Base-by-base conservation (phyloP, 2,888 invertebrate species). In the Quadriops clusia region DNA sequence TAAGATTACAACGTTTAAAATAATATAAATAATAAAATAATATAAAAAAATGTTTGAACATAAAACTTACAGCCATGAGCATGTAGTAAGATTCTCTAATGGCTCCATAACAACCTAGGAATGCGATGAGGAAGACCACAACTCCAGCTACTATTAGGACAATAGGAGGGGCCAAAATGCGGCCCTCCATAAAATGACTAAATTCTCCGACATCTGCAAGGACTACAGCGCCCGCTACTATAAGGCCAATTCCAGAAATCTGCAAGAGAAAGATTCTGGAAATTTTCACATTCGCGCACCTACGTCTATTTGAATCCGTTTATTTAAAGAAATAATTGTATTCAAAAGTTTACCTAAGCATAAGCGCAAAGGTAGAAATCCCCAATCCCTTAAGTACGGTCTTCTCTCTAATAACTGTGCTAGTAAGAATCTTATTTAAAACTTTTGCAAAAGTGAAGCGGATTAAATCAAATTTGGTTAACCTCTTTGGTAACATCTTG, bases 21-120 rank as follows among this genome's bases (percentile, higher is more conserved):
- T 7, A 22, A 11, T 22, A 11, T 22, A 4, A 22, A 5, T 11
- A 22, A 11, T 22, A 5, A 22, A 22, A 22, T 18, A 18, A 18
- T 7, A 6, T 8, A 18, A 18, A 18, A 18, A 18, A 18, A 18
- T 7, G 8, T 18, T 18, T 6, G 8, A 7, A 18, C 18, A 7
- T 18, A 11, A 15, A 46, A 68, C 75, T 74, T 62, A 85, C 85
- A 53, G 81, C 74, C 60, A 89, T 83, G 27, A 90, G 76, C 61
- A 91, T 72, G 58, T 80, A 77, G 45, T 86, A 83, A 60, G 85
- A 87, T 58, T 94, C 93, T 46, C 75, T 76, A 47, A 89, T 68
- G 4, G 93, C 91, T 15, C 94, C 94, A 50, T 86, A 82, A 61
- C 91, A 91, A 21, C 93, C 94, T 48, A 94, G 74, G 41, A 85